Evolutionary conservation across 2,888 invertebrate species (phyloP).

Genomic region (Nymphalis polychloros): DNA sequence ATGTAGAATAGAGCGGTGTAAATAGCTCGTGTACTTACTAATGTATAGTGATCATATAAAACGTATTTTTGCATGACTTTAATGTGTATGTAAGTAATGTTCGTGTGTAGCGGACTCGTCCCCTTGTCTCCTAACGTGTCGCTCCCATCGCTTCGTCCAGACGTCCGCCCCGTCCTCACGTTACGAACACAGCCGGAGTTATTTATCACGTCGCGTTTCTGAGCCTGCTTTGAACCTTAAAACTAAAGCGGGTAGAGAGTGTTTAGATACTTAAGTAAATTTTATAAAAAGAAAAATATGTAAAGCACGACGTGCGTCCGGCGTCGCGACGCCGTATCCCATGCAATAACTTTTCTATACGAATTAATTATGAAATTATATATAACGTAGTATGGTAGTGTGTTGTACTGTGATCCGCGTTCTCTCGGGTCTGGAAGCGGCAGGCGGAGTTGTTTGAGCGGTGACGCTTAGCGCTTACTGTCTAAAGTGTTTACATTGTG

Average conservation of each 20-base stretch:
- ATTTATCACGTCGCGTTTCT: background rate
- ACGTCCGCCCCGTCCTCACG: conserved; percentile 27
- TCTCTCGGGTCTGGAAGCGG: conserved; percentile 11
- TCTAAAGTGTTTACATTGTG: background rate
- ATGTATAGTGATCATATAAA: conserved; percentile 53
- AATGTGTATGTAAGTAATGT: conserved; percentile 42
- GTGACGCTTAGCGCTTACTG: background rate
- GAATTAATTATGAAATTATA: conserved; percentile 40
- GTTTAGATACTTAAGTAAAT: conserved; percentile 17
- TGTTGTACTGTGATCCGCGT: conserved; percentile 25
- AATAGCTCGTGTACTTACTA: conserved; percentile 48
- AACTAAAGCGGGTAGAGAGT: conserved; percentile 6
- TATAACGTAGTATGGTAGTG: conserved; percentile 35
- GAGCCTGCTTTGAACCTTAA: background rate
- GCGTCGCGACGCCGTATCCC: conserved; percentile 28
- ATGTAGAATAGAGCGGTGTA: conserved; percentile 52
- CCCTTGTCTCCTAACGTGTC: conserved; percentile 34
- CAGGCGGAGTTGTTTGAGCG: background rate
- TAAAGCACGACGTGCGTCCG: conserved; percentile 36
- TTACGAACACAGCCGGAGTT: background rate
- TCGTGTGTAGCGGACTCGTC: conserved; percentile 39
- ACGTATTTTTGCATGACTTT: conserved; percentile 61
- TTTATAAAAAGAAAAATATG: conserved; percentile 28
- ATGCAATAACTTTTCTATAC: conserved; percentile 62
- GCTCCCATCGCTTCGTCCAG: conserved; percentile 34